phyloP scores from a whole-genome alignment of 2,113 vertebrate genomes.

The Catharus fuscescens region DNA sequence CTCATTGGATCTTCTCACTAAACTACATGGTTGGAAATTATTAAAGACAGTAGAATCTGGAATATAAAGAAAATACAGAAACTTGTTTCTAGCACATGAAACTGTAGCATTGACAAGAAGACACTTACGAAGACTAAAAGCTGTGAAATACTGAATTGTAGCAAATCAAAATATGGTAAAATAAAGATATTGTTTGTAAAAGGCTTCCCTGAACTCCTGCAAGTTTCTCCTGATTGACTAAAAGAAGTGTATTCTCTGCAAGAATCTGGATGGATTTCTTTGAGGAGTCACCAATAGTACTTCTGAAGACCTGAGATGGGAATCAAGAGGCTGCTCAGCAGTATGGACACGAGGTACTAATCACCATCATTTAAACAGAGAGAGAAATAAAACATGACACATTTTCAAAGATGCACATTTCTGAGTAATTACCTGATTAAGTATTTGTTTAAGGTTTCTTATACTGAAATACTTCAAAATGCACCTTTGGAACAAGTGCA shows the following conservation, averaged over 20 bases:
- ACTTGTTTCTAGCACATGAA: neutral
- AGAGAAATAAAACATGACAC: neutral
- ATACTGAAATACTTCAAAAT: neutral
- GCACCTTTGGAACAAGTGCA: neutral
- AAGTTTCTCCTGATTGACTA: neutral
- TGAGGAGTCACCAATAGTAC: neutral
- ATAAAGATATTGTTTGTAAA: neutral
- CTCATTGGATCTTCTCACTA: neutral
- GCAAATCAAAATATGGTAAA: neutral
- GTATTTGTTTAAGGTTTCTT: neutral
- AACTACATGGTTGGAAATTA: neutral
- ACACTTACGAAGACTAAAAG: neutral
- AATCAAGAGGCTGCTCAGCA: neutral
- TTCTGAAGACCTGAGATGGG: neutral
- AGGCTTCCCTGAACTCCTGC: neutral
- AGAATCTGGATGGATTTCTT: neutral
- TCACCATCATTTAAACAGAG: neutral
- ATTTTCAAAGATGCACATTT: neutral
- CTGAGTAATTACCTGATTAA: neutral
- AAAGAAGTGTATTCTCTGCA: neutral
- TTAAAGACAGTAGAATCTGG: neutral
- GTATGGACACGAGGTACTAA: fast-evolving
- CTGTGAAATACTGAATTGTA: neutral
- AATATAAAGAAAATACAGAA: neutral
- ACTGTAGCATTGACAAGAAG: neutral